Evolutionary conservation across 1,140 invertebrate genomes (phyloP).

Genomic region (Drosophila ananassae): DNA sequence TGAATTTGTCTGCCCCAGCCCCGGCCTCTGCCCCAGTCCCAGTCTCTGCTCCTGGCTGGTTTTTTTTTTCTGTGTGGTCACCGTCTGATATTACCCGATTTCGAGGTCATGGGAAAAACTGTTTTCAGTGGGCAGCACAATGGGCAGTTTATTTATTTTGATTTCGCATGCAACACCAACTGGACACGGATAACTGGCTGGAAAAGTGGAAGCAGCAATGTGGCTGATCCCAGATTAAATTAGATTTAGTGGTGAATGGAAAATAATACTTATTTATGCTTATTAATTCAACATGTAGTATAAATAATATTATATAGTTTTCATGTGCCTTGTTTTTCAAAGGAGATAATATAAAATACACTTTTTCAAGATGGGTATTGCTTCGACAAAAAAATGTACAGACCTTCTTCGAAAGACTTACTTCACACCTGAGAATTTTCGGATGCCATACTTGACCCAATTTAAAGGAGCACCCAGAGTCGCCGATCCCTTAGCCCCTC

Average conservation of each 20-base stretch:
- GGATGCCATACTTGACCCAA: slow-evolving; percentile 29
- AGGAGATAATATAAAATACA: no score
- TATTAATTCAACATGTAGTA: not conserved
- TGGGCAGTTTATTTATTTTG: slow-evolving; percentile 60
- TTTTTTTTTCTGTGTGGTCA: slow-evolving; percentile 32
- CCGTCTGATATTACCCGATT: slow-evolving; percentile 60
- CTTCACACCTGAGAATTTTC: slow-evolving; percentile 6
- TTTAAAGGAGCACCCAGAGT: slow-evolving; percentile 16
- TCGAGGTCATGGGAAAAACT: slow-evolving; percentile 78
- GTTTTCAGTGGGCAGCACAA: slow-evolving; percentile 37
- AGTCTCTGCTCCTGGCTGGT: slow-evolving; percentile 5
- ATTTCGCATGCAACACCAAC: slow-evolving; percentile 50
- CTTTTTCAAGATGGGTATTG: no score
- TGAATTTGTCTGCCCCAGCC: slow-evolving; percentile 46
- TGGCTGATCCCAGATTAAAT: not conserved
- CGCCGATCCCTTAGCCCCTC: not conserved
- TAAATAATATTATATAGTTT: not conserved
- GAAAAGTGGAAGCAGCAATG: slow-evolving; percentile 1
- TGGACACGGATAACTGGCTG: slow-evolving; percentile 1
- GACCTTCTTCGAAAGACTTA: no score
- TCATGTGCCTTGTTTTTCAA: no score
- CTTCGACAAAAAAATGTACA: no score
- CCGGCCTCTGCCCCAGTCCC: slow-evolving; percentile 6
- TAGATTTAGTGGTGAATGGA: slow-evolving; percentile 1
- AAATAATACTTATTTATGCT: not conserved